These are phyloP conservation scores for Trinorchestia longiramus DNA, from an alignment of 1,140 invertebrate species.

Conservation along the genomic window DNA sequence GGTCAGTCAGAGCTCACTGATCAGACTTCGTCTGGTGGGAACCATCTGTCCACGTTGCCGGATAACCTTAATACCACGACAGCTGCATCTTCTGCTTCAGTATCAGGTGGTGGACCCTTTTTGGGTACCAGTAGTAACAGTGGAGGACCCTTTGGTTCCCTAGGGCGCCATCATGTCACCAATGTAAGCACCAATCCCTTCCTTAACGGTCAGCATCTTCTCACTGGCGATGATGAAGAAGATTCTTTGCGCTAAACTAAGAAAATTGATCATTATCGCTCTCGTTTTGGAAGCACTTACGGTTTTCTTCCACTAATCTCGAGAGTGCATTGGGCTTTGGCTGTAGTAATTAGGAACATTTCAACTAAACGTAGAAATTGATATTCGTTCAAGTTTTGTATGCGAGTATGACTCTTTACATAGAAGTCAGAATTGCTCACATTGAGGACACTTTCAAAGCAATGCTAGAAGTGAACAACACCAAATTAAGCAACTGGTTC, in stretches of 20 bases:
- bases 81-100: background rate
- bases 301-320: background rate
- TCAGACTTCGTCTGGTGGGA: background rate
- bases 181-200: slow-evolving; percentile 32
- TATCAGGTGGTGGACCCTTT: background rate
- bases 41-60: background rate
- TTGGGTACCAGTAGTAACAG: background rate
- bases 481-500: background rate
- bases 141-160: background rate
- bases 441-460: background rate
- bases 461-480: background rate
- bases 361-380: background rate
- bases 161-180: slow-evolving; percentile 33
- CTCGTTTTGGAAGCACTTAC: background rate
- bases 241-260: slow-evolving; percentile 24
- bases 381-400: background rate
- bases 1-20: background rate
- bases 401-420: background rate
- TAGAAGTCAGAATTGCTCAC: background rate
- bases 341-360: background rate
- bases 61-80: background rate
- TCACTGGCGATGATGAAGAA: slow-evolving; percentile 39
- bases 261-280: background rate
- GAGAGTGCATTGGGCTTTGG: background rate
- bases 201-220: slow-evolving; percentile 42